A percentile compares a stretch with the other conserved stretches of the same genome.
These are phyloP conservation scores for Mystacides longicornis DNA, from an alignment of 2,888 invertebrate species.

Conservation along the genomic window DNA sequence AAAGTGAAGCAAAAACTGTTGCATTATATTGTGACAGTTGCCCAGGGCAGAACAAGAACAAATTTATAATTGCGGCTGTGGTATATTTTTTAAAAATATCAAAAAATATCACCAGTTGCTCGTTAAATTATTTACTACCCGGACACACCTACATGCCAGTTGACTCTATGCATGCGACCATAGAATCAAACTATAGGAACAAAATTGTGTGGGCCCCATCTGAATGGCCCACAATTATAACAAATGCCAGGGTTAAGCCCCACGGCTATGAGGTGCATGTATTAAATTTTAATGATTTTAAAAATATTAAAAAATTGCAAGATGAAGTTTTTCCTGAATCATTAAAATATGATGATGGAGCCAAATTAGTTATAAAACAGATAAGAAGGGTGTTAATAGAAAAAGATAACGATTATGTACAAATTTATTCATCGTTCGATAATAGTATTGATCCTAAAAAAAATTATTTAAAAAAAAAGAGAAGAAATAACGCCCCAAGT, in stretches of 20 bases:
- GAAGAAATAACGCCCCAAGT: neutral
- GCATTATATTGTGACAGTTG: conserved; percentile 6
- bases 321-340: neutral
- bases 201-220: conserved; percentile 23
- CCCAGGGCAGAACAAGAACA: conserved; percentile 4
- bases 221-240: conserved; percentile 23
- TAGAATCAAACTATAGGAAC: conserved; percentile 17
- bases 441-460: no score
- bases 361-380: conserved; percentile 6
- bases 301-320: conserved; percentile 9
- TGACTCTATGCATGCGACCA: conserved; percentile 23
- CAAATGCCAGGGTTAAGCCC: conserved; percentile 17
- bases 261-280: conserved; percentile 12
- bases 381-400: conserved; percentile 1
- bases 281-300: conserved; percentile 14
- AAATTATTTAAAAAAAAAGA: no score
- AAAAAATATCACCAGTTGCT: conserved; percentile 4
- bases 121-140: conserved; percentile 15
- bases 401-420: neutral
- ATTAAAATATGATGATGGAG: no score
- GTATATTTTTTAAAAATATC: conserved; percentile 3
- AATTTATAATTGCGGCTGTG: neutral
- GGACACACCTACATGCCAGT: conserved; percentile 8
- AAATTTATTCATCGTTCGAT: no score
- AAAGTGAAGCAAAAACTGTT: neutral